These are phyloP conservation scores for Percopsis transmontana DNA, from an alignment of 2,113 vertebrate genomes.

Conservation along the genomic window DNA sequence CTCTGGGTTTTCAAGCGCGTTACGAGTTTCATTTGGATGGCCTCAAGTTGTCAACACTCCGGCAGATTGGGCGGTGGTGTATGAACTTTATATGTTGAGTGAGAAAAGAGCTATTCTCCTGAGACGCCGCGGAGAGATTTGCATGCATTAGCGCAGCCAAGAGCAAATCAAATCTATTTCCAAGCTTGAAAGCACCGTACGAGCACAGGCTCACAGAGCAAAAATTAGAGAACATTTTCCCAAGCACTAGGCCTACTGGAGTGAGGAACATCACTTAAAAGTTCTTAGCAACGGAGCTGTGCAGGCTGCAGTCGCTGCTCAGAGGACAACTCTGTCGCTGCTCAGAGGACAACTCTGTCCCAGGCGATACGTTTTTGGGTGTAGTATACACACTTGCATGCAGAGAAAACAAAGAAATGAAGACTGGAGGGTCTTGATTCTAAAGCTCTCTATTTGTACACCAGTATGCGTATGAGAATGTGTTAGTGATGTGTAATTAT, in stretches of 20 bases:
- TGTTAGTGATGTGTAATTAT: not conserved
- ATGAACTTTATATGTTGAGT: conserved; percentile 59
- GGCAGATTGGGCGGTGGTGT: conserved; percentile 46
- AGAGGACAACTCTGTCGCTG: conserved; percentile 9
- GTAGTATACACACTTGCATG: not conserved
- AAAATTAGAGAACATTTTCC: conserved; percentile 28
- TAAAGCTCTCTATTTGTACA: no score
- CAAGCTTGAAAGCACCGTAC: conserved; percentile 38
- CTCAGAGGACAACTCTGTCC: not conserved
- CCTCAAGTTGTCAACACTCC: conserved; percentile 58
- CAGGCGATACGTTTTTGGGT: not conserved
- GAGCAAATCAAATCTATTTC: conserved; percentile 69
- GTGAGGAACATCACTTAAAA: conserved; percentile 34
- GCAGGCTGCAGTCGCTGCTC: conserved; percentile 19
- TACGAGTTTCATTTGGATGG: conserved; percentile 51
- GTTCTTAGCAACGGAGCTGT: conserved; percentile 7
- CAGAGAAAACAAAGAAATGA: not conserved
- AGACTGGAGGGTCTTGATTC: not conserved
- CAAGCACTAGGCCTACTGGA: conserved; percentile 3
- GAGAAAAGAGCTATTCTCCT: conserved; percentile 61
- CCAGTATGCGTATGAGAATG: not conserved
- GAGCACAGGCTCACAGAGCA: conserved; percentile 4
- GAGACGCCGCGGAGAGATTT: conserved; percentile 67
- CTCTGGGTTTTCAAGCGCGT: conserved; percentile 41
- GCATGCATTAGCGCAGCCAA: conserved; percentile 69